Conservation (phyloP, 2,888 invertebrate species). For the Cylindroiulus punctatus region DNA sequence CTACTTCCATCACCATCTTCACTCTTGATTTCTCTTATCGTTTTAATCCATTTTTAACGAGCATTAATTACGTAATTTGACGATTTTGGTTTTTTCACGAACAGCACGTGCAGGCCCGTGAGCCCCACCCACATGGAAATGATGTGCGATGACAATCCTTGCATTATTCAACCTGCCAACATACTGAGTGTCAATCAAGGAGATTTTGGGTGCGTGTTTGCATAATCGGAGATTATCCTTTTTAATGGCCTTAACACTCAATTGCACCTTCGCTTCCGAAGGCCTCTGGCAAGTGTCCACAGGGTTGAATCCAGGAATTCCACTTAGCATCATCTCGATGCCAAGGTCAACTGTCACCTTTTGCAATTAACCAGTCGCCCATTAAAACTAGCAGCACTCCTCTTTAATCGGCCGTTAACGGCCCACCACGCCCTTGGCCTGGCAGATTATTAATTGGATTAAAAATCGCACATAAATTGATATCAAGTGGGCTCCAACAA, state of each 20-base stretch:
- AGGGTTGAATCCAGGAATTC: constrained; percentile 7
- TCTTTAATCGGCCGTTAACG: not conserved
- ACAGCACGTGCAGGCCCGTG: constrained; percentile 67
- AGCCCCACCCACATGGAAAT: constrained; percentile 68
- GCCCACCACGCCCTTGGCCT: constrained; percentile 16
- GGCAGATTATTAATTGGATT: constrained; percentile 7
- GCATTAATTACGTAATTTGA: not conserved
- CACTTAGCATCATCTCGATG: not conserved
- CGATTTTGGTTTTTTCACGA: constrained; percentile 56
- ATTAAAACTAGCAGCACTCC: not conserved
- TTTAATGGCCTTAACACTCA: not conserved
- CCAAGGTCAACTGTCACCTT: constrained; percentile 38
- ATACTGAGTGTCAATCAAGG: constrained; percentile 75
- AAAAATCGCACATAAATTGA: not conserved
- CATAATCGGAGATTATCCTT: constrained; percentile 51
- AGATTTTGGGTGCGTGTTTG: not conserved
- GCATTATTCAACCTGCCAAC: constrained; percentile 79
- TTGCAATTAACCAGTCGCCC: constrained; percentile 26
- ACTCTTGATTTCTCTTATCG: constrained; percentile 12
- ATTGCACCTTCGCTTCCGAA: not conserved
- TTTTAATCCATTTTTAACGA: not conserved
- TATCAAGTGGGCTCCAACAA: not conserved
- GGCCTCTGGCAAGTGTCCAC: constrained; percentile 17
- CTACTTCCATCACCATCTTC: not conserved
- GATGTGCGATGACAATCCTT: constrained; percentile 77